These are phyloP conservation scores for Margarornis squamiger DNA, from an alignment of 2,797 vertebrate species.

Conservation along the genomic window DNA sequence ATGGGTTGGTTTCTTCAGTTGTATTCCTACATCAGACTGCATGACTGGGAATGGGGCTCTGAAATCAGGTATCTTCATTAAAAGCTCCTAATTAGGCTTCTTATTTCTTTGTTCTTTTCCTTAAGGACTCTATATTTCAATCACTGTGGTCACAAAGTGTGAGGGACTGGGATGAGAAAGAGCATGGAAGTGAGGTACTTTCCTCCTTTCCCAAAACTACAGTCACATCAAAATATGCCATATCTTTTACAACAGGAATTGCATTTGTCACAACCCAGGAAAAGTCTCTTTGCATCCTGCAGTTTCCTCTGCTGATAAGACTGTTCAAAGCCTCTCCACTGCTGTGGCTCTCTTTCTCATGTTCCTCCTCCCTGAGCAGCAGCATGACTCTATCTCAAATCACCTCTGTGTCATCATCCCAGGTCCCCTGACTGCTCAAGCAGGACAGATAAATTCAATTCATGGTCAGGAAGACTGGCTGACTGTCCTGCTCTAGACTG, in stretches of 20 bases:
- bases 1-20: background rate
- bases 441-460: background rate
- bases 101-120: background rate
- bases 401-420: background rate
- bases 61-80: background rate
- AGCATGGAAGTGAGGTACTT: background rate
- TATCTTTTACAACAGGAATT: background rate
- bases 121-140: background rate
- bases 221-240: background rate
- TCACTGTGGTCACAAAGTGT: background rate
- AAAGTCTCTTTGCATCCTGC: background rate
- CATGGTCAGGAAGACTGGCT: background rate
- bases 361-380: background rate
- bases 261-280: background rate
- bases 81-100: background rate
- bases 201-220: background rate
- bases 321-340: background rate
- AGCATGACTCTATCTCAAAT: background rate
- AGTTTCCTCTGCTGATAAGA: background rate
- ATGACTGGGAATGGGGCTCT: background rate
- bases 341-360: background rate
- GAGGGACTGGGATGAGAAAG: background rate
- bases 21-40: background rate
- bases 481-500: background rate
- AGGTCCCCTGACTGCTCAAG: background rate